phyloP scores from a whole-genome alignment of 1,140 invertebrate species.

The Listronotus bonariensis region DNA sequence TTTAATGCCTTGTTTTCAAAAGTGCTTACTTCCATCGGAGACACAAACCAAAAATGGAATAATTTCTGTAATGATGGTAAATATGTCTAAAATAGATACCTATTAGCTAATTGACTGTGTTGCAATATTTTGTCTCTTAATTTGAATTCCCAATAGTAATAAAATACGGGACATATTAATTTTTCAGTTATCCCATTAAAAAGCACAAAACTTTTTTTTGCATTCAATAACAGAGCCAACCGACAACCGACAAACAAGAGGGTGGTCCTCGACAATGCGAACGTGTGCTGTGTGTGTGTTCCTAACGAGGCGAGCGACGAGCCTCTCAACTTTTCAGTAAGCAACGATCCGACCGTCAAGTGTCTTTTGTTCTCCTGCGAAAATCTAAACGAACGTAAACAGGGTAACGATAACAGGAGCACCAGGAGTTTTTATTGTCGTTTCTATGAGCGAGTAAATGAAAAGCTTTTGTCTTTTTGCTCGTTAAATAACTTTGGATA shows the following conservation, averaged over 20 bases:
- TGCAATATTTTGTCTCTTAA: too few relatives aligned
- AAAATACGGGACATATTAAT: too few relatives aligned
- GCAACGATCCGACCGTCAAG: constrained; percentile 6
- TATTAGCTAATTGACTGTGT: too few relatives aligned
- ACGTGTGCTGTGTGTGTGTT: constrained; percentile 7
- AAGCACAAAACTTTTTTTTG: too few relatives aligned
- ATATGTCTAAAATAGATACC: too few relatives aligned
- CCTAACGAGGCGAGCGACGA: constrained; percentile 6
- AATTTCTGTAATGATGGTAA: too few relatives aligned
- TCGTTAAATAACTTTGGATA: constrained; percentile 1
- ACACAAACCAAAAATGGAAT: too few relatives aligned
- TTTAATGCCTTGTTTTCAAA: too few relatives aligned
- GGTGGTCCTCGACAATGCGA: constrained; percentile 10
- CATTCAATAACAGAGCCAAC: too few relatives aligned
- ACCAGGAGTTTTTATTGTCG: neutral
- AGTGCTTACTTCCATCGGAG: too few relatives aligned
- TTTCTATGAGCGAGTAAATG: neutral
- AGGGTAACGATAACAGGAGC: constrained; percentile 1
- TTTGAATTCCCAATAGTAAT: too few relatives aligned
- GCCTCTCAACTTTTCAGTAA: constrained; percentile 1
- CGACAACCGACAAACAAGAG: neutral
- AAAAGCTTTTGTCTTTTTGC: constrained; percentile 9
- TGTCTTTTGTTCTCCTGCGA: constrained; percentile 7
- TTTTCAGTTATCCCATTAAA: too few relatives aligned
- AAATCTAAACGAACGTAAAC: neutral